Percentiles rank a stretch among this genome's conserved stretches.
Conservation (phyloP, 1,140 invertebrate species). For the Drosophila yakuba region DNA sequence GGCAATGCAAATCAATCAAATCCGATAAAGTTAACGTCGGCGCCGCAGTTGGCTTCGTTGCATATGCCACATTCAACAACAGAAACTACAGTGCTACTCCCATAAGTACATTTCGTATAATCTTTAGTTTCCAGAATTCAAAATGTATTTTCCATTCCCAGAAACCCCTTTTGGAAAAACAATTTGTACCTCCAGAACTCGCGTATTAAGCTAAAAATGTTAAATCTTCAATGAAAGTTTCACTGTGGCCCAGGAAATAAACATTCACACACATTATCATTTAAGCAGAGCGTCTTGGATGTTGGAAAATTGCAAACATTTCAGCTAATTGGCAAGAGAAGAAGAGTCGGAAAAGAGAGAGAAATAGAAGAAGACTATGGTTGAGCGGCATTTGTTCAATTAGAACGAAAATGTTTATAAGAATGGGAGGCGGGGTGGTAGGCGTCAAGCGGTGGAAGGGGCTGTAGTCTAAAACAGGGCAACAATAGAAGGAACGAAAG, state of each 20-base stretch:
- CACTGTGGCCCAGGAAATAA: slow-evolving; percentile 17
- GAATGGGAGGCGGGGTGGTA: slow-evolving; percentile 5
- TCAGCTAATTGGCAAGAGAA: slow-evolving; percentile 47
- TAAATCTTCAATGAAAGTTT: not conserved
- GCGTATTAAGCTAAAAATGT: not conserved
- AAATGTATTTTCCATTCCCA: too few species aligned
- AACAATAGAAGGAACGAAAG: slow-evolving; percentile 9
- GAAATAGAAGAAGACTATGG: not conserved
- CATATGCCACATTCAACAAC: slow-evolving; percentile 11
- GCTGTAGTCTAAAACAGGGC: not conserved
- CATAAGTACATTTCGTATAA: too few species aligned
- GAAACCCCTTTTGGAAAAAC: not conserved
- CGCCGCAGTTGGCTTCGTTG: slow-evolving; percentile 9
- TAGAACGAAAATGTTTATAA: slow-evolving; percentile 60
- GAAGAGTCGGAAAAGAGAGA: not conserved
- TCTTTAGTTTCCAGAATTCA: too few species aligned
- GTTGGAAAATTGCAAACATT: slow-evolving; percentile 53
- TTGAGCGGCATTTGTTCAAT: slow-evolving; percentile 62
- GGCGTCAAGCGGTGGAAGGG: slow-evolving; percentile 1
- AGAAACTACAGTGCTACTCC: slow-evolving; percentile 1
- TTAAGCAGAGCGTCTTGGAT: slow-evolving; percentile 46
- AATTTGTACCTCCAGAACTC: not conserved
- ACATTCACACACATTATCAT: slow-evolving; percentile 43
- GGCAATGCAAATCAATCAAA: slow-evolving; percentile 71
- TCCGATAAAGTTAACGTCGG: slow-evolving; percentile 19